A percentile compares a stretch with the other conserved stretches of the same genome.
Evolutionary conservation across 1,140 invertebrate species (phyloP).

Genomic region (Magallana ariakensis): DNA sequence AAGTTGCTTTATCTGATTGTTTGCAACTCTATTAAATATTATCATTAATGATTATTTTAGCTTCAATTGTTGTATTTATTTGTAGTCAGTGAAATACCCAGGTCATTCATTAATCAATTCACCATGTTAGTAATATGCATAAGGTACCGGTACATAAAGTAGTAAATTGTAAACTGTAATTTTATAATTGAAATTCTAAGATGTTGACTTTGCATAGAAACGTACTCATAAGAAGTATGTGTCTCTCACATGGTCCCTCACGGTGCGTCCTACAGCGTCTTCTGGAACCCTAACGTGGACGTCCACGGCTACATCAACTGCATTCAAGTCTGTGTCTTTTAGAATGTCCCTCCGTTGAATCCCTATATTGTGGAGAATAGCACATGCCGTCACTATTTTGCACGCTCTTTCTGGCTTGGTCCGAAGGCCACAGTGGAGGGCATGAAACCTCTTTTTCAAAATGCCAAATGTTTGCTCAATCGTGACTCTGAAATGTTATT

Average conservation of each 20-base stretch:
- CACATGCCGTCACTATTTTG: neutral
- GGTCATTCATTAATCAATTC: too few species aligned
- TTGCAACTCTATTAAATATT: too few species aligned
- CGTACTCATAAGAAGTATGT: neutral
- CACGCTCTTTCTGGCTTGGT: constrained; percentile 36
- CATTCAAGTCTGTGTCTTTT: neutral
- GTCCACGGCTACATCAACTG: neutral
- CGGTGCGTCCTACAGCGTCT: neutral
- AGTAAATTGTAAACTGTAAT: too few species aligned
- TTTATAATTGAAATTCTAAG: too few species aligned
- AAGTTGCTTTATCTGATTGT: too few species aligned
- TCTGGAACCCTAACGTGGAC: neutral
- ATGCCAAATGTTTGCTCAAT: constrained; percentile 51
- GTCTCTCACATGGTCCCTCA: neutral
- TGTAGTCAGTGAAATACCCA: too few species aligned
- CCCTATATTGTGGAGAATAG: constrained; percentile 38
- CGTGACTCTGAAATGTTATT: neutral
- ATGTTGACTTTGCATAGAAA: too few species aligned
- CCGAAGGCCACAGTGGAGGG: constrained; percentile 33
- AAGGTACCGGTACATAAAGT: too few species aligned
- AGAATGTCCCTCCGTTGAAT: neutral
- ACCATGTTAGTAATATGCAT: too few species aligned
- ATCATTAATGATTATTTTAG: too few species aligned
- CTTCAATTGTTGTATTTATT: too few species aligned
- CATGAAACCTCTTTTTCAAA: constrained; percentile 43